Base-by-base conservation (phyloP, 2,797 vertebrate genomes). In the Peromyscus nudipes region DNA sequence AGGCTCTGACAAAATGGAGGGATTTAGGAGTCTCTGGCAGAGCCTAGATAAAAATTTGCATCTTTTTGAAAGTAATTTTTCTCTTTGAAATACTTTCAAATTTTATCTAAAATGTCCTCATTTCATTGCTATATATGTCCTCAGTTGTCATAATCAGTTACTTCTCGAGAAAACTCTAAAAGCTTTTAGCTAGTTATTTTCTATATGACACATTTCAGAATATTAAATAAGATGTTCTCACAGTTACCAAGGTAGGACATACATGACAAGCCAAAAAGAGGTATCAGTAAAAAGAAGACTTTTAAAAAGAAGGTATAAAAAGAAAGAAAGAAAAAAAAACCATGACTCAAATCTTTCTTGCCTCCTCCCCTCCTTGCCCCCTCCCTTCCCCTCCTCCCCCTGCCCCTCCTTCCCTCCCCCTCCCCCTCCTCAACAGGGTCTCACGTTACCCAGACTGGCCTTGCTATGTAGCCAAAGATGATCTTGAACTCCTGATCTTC, bases 111-210 rank as follows among this genome's bases (percentile, higher is more conserved):
- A 96, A 92, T 83, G 83, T 77, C 84, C 94, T 96, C 40, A 60
- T 95, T 96, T 97, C 40, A 37, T 69, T 37, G 88, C 79, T 88
- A 89, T 97, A 67, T 93, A 55, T 97, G 67, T 93, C 67, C 86
- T 97, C 83, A 94, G 87, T 96, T 97, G 69, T 64, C 95, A 93
- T 83, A 94, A 97, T 96, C 91, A 89, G n/a, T 94, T 94, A 94
- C 87, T 95, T 91, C 93, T 82, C 87, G 95, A 93, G 92, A 84
- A 91, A 96, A 92, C 14, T 52, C 85, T 92, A 76, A 89, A 92
- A 95, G 49, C 65, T 94, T 96, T 97, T 92, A 96, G 76, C 60
- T 97, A 94, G 43, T 94, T 95, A 95, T 91, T 97, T 98, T 71
- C 81, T 69, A 94, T 90, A 95, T 92, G 91, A 95, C 94, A 96